Base-by-base conservation (phyloP, 2,113 vertebrate species). In the Charadrius vociferus region DNA sequence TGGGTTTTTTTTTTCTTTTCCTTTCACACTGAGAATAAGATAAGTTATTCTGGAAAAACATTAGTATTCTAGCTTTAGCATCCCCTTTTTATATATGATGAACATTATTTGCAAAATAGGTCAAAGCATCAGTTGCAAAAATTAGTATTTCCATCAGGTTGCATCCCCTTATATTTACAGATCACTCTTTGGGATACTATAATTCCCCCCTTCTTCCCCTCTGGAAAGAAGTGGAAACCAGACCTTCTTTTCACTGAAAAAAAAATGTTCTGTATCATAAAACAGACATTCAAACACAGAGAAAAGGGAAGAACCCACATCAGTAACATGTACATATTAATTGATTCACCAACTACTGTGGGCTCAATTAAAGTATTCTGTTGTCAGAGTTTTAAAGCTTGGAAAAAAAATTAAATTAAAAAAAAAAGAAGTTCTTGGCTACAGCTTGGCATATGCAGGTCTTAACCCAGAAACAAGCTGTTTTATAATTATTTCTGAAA, bases 401-500 rank as follows among this genome's bases (percentile, higher is more conserved):
- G 41, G 61, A 2, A 20, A 81, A 20, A 81, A 72, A 49, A 16
- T 41, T 41, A 21, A 47, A 26, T 1, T 19, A 59, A 72, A 63
- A n/a, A 52, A 56, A 50, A 50, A 58, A 58, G 18, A 68, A 78
- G 86, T 91, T 95, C 95, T 96, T 96, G 95, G 94, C 91, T 95
- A 91, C 93, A 97, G 93, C 91, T 97, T 94, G 84, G 87, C 93
- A 97, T 96, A 95, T 82, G 89, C 71, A 94, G 96, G 94, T 97
- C 97, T 95, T 96, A 96, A 97, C 95, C 96, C 91, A 97, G 93
- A 92, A 97, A 86, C 93, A 97, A 96, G 87, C 93, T 96, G 96
- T 93, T 97, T 96, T 97, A 95, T 93, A 97, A 97, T 97, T 97
- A 97, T 97, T 96, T 95, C 92, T 96, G 95, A 95, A 91, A 95